Evolutionary conservation across 2,113 vertebrate species (phyloP), one percentile per base, ranked within the genome.

Genomic region (Paradoxurus hermaphroditus): DNA sequence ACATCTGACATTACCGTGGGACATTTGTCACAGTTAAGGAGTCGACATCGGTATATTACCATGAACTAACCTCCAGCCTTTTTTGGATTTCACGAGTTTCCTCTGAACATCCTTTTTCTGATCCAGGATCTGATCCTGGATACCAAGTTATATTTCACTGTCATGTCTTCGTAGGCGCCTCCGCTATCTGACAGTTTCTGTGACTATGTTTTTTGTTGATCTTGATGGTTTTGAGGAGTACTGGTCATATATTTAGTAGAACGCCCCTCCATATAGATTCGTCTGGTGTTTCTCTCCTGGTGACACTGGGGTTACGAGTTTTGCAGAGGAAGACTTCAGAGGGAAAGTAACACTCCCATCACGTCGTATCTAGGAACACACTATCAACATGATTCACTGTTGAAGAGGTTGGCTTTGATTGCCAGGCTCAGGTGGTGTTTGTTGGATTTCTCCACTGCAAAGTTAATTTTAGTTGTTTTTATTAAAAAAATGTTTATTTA

Each of bases 71-170:
- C 29, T 25, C 59, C 29, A 68, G 56, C 3, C 27, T 56, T 68
- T 25, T 46, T 77, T 15, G 4, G 7, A 46, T 56, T 65, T 91
- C 29, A 56, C 7, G 7, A 31, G 39, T 72, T 78, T 78, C 41
- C 13, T 19, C 39, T 5, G 16, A 31, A 63, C 14, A 21, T 27
- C 46, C 23, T 51, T 86, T 84, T 51, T 84, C 68, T 36, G 34
- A 62, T 31, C 46, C 31, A 53, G 21, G 68, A 68, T 56, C 75
- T 39, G 53, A 56, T n/a, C 6, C 12, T 7, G 3, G 5, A 68
- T 63, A 7, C 21, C 19, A 53, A 1, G 1, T 51, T 59, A 1
- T 21, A 16, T n/a, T 31, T 34, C 34, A 31, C 11, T 1, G 0
- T 41, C 18, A 1, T 2, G 2, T 41, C 15, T 92, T 5, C 27